Evolutionary conservation across 2,113 vertebrate genomes (phyloP), one percentile per base, ranked within the genome.

Genomic region (Myotis brandtii): DNA sequence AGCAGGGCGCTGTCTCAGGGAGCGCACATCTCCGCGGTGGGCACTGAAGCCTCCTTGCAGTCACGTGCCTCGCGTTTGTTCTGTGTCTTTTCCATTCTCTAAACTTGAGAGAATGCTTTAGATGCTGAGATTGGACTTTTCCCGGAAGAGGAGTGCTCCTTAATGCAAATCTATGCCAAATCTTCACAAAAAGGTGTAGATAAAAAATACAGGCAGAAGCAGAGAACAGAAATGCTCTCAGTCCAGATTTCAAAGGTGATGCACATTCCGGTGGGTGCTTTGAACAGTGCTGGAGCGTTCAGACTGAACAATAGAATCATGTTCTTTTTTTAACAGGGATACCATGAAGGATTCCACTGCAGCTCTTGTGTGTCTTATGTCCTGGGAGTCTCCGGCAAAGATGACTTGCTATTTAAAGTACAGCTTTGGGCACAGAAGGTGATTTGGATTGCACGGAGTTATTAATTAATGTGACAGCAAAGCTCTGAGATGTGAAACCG

Each of bases 401-500:
- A 97, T 89, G 10, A 73, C 50, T 25, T 86, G 84, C 18, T 21
- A 94, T 93, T 97, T 95, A 96, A 79, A 92, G 80, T 32, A 91
- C 1, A 30, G 11, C 97, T 46, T 17, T 54, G 92, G 69, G 54
- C 75, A 91, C 94, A 96, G 88, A 97, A 93, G 48, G 79, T 75
- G 59, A 73, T 75, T 96, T 93, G 83, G 10, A 70, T 66, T 92
- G 90, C 56, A 30, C 93, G 70, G 86, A 96, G 92, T 95, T 97
- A 97, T 88, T 96, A 98, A 98, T 97, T 92, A 95, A 93, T 34
- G 21, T 92, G 86, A 95, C 43, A 95, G 69, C 25, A 72, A 70
- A 94, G 93, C 97, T 96, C 92, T 37, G 84, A 93, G 89, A 95
- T 76, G 56, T 23, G 84, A 95, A 89, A 69, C 95, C 95, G 88